Base-by-base conservation (phyloP, 2,113 vertebrate species). In the Apistogramma diplotaenia region DNA sequence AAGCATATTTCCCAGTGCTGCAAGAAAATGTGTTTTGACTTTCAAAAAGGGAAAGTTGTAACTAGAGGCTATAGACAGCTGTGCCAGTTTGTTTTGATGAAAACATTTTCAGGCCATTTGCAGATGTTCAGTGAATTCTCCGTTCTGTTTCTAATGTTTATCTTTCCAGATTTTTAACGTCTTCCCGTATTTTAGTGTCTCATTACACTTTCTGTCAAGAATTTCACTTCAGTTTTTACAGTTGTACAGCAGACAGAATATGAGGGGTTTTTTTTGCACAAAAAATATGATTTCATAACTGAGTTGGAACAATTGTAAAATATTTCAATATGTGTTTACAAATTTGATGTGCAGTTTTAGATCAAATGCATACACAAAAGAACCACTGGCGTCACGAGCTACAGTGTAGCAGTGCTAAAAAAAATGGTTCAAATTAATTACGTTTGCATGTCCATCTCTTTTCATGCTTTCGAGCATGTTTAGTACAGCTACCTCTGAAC, bases 21-120 rank as follows among this genome's bases (percentile, higher is more conserved):
- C 25, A 83, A 85, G 75, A 76, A 85, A 89, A 86, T 76, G 89
- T 92, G 89, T 89, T 93, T 92, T 78, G 82, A 87, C 85, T 94
- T 92, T 90, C 43, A 84, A 88, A 87, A 89, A 82, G 78, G 87
- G 79, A 90, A 87, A 86, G 75, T 74, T 83, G 79, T 74, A 91
- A 89, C 82, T 83, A 79, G 85, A 85, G 83, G 83, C 89, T 85
- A 43, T 57, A 70, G 72, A 85, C 89, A 90, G 85, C 85, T 86
- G 86, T 84, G 87, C 80, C 86, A 81, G 76, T 85, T 92, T 88
- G 84, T 91, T 93, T 85, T 89, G 72, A 93, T 85, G 88, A 91
- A 87, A 89, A 88, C 76, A 82, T 85, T 74, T 87, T 82, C 61
- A 77, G 87, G 86, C 71, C 76, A 78, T 70, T 87, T 72, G 83